Base-by-base conservation (phyloP, 1,140 invertebrate species). In the Bombus confusus region DNA sequence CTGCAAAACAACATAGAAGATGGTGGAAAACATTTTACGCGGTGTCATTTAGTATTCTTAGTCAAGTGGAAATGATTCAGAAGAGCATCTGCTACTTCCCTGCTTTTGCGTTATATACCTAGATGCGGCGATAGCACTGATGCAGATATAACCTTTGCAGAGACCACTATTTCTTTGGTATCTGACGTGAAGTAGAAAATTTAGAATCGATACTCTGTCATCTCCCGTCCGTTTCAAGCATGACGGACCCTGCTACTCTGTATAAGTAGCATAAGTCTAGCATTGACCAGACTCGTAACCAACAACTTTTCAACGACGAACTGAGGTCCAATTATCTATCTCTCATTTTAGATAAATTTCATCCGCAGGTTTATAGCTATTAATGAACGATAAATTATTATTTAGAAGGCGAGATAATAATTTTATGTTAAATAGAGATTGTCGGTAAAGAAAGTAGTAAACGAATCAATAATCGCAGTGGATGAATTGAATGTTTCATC, bases 131-230 rank as follows among this genome's bases (percentile, higher is more conserved):
- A 39, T 39, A 39, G 25, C 25, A 71, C 68, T 1, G 37, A 71
- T 71, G 68, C 34, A 71, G 68, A 71, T 28, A 71, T 71, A 39
- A 28, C 22, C 37, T 71, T 28, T 39, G 68, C 37, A 71, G 34
- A 71, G 68, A 13, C 34, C 37, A 71, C 34, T 25, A 71, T 71
- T 71, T 28, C 68, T 71, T 71, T 71, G 37, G 68, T 37, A 71
- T 71, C 68, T 71, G 68, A 71, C 37, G 37, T 25, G 37, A 71
- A 71, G 68, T 71, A 39, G 68, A 39, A 71, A 71, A 71, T 71
- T 71, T 71, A 71, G 68, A 71, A 71, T 71, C 68, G 68, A 71
- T 71, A 71, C 37, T 39, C 68, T 71, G 37, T 71, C 68, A 71
- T 71, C 68, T 39, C 25, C 37, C 25, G 31, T 39, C 37, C 10